Evolutionary conservation across 2,888 invertebrate species (phyloP), one percentile per base, ranked within the genome.

Genomic region (Timema cristinae): DNA sequence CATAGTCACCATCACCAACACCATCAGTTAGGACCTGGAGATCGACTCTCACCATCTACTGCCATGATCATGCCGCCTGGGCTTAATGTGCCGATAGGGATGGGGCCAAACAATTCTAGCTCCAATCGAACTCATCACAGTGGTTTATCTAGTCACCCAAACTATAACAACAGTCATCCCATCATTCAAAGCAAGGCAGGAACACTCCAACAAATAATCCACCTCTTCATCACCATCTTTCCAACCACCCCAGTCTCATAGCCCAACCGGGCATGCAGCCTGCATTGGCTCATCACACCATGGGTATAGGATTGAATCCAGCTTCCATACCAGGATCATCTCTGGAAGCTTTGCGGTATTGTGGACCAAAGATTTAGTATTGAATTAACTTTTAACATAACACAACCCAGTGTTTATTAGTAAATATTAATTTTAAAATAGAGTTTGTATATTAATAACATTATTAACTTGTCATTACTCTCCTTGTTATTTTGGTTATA

Each of bases 151-250:
- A 71, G 71, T 68, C 73, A 59, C 15, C 13, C 63, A 13, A 48
- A 48, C n/a, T 73, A 69, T 67, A 74, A 67, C 70, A 72, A 51
- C n/a, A 73, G 56, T 66, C 56, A 67, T n/a, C 16, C 76, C 90
- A 90, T 77, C 90, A 90, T 75, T 90, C 90, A 77, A 84, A 90
- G 73, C 80, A 90, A 66, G 86, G 89, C 54, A 89, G 89, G 0
- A 87, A 52, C 15, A 47, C 50, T 47, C 66, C 70, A 5, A 32
- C n/a, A 10, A 13, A 50, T 5, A 70, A 70, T 52, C 69, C 68
- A 63, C 50, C 68, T n/a, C 11, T 32, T 10, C 67, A 66, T 13
- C 70, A 72, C 51, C 72, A 74, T 56, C 71, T 73, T 47, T 68
- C 72, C 6, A 54, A 69, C n/a, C 73, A 75, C 63, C 72, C 76